Evolutionary conservation across 2,888 invertebrate species (phyloP), one percentile per base, ranked within the genome.

Genomic region (Melanophora roralis): DNA sequence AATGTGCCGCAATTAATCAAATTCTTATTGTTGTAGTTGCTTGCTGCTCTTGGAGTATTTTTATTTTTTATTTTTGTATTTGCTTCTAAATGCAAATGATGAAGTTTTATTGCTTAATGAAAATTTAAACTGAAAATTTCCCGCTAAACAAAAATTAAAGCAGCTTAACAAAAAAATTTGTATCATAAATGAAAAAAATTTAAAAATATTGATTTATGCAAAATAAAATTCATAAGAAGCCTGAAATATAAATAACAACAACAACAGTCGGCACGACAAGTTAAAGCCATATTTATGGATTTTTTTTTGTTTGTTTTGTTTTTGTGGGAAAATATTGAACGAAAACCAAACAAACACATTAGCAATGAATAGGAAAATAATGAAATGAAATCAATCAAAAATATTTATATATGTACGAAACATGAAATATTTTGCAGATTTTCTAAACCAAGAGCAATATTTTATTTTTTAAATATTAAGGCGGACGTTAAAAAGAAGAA

Each of bases 1-100:
- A 80, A 73, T 76, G 80, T 72, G 76, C 80, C 76, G 80, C 80
- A 80, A 80, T 80, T 80, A 80, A 80, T 80, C 80, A 80, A 80
- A 74, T 64, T 60, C 74, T 71, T 79, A 68, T 49, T 78, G 51
- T 62, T 62, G 55, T 27, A 47, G 16, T 51, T 21, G 49, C 36
- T 27, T 49, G n/a, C 11, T 36, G 19, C 12, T 38, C 6, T 11
- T 19, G 19, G 1, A 11, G n/a, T 23, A 27, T n/a, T 7, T 49
- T 16, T 45, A 9, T 8, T 60, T 62, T 21, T 21, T 45, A 5
- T 23, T 38, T 5, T 40, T 32, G 36, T 5, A 32, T 68, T 45
- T 64, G 69, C 55, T 69, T 77, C 69, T 49, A 64, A 69, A 69
- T 64, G 27, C 38, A 73, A 57, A 40, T 74, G 27, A 77, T 71